phyloP scores from a whole-genome alignment of 2,888 invertebrate genomes.

The Cephalotes varians region DNA sequence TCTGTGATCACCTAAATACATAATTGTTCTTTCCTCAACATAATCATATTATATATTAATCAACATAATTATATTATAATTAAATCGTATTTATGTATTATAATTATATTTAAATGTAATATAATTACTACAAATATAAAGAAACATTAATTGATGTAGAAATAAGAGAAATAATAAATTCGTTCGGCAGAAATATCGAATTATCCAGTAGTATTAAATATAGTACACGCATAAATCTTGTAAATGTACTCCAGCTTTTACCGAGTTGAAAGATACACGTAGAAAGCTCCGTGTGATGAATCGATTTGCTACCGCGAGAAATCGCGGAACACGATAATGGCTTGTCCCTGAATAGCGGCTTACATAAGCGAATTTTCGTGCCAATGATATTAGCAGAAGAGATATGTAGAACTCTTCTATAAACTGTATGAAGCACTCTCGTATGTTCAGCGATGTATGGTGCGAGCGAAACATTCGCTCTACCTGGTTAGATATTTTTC shows the following conservation, averaged over 20 bases:
- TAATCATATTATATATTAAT: too few relatives aligned
- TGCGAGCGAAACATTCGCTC: slow-evolving; percentile 24
- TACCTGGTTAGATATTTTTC: slow-evolving; percentile 46
- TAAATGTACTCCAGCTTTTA: slow-evolving; percentile 44
- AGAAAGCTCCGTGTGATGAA: slow-evolving; percentile 54
- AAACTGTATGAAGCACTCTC: slow-evolving; percentile 19
- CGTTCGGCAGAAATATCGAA: neutral
- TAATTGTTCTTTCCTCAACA: too few relatives aligned
- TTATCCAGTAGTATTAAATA: slow-evolving; percentile 46
- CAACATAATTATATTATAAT: too few relatives aligned
- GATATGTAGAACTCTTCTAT: slow-evolving; percentile 21
- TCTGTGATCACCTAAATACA: too few relatives aligned
- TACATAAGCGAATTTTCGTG: slow-evolving; percentile 28
- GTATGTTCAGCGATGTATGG: neutral
- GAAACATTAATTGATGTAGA: neutral
- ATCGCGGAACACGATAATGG: slow-evolving; percentile 58
- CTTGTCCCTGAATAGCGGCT: slow-evolving; percentile 37
- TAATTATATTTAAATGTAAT: neutral
- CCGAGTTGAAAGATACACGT: slow-evolving; percentile 45
- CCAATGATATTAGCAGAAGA: slow-evolving; percentile 27
- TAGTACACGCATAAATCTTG: slow-evolving; percentile 54
- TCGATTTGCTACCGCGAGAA: slow-evolving; percentile 56
- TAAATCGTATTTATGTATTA: neutral
- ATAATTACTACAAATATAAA: neutral
- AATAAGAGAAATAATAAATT: neutral